These are phyloP conservation scores for Campaea margaritaria DNA, from an alignment of 2,888 invertebrate genomes.

Conservation along the genomic window DNA sequence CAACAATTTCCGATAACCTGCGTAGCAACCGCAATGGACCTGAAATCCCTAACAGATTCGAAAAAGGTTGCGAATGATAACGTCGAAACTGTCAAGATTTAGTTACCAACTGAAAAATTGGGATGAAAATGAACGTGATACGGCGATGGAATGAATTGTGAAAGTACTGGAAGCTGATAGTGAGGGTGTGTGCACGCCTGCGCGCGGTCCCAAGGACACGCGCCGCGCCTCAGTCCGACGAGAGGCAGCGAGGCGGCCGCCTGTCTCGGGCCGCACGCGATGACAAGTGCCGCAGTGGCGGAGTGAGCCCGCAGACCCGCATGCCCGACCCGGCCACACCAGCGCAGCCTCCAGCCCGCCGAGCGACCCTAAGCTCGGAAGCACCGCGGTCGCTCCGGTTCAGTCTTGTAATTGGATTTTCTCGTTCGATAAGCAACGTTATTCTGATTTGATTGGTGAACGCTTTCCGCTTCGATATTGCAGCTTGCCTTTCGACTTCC, in stretches of 20 bases:
- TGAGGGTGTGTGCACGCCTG: constrained; percentile 75
- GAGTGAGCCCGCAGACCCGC: constrained; percentile 52
- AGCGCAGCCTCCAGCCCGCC: constrained; percentile 61
- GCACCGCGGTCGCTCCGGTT: constrained; percentile 82
- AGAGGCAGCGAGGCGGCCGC: constrained; percentile 75
- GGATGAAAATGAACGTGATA: constrained; percentile 35
- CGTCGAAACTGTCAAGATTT: constrained; percentile 31
- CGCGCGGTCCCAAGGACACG: constrained; percentile 75
- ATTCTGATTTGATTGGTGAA: constrained; percentile 78
- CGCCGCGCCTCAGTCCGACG: constrained; percentile 80
- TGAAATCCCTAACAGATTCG: constrained; percentile 1
- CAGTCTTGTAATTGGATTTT: constrained; percentile 84
- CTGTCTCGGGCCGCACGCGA: constrained; percentile 58
- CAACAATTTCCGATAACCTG: constrained; percentile 8
- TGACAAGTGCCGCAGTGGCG: constrained; percentile 76
- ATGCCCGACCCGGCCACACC: constrained; percentile 68
- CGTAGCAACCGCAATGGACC: constrained; percentile 12
- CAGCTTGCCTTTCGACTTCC: constrained; percentile 75
- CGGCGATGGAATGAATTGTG: constrained; percentile 53
- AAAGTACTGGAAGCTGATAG: constrained; percentile 68
- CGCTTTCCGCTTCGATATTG: constrained; percentile 80
- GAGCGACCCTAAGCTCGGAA: constrained; percentile 76
- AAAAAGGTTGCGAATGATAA: constrained; percentile 19
- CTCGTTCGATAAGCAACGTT: constrained; percentile 79
- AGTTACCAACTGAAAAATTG: constrained; percentile 30